Conservation (phyloP, 2,797 vertebrate species). For the Ambastaia sidthimunki region DNA sequence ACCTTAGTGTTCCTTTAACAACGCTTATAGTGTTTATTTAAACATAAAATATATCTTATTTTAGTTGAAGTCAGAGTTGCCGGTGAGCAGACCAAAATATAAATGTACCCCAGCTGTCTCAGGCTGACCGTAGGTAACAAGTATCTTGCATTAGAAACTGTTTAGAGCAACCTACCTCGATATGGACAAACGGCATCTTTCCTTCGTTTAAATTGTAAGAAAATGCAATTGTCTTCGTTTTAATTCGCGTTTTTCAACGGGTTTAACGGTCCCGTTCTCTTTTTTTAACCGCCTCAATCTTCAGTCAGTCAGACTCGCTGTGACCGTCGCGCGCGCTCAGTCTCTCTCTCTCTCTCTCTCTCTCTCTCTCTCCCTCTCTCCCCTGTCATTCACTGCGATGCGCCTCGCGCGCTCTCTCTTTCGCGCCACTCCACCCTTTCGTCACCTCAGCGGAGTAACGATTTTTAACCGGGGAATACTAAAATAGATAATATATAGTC, state of each 20-base stretch:
- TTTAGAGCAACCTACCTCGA: conserved; percentile 36
- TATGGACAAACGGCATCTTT: conserved; percentile 37
- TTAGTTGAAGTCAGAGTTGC: conserved; percentile 1
- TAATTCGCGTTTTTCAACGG: neutral
- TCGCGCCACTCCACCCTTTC: conserved; percentile 56
- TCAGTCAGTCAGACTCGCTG: conserved; percentile 46
- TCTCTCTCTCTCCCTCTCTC: conserved; percentile 6
- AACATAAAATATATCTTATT: neutral
- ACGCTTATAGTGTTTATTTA: neutral
- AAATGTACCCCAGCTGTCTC: neutral
- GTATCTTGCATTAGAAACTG: conserved; percentile 16
- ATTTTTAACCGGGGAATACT: neutral
- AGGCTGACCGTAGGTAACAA: conserved; percentile 21
- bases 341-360: conserved; percentile 34
- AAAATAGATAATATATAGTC: neutral
- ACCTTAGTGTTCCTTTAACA: neutral
- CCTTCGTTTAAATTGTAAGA: neutral
- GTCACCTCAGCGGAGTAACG: conserved; percentile 32
- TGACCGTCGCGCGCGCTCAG: conserved; percentile 46
- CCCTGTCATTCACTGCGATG: conserved; percentile 48
- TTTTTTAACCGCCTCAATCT: conserved; percentile 23
- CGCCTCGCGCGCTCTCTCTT: conserved; percentile 37
- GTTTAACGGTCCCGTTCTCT: neutral
- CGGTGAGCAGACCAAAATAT: conserved; percentile 9
- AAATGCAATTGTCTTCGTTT: conserved; percentile 26